These are phyloP conservation scores for Periparus ater DNA, from an alignment of 2,797 vertebrate genomes.

Conservation along the genomic window DNA sequence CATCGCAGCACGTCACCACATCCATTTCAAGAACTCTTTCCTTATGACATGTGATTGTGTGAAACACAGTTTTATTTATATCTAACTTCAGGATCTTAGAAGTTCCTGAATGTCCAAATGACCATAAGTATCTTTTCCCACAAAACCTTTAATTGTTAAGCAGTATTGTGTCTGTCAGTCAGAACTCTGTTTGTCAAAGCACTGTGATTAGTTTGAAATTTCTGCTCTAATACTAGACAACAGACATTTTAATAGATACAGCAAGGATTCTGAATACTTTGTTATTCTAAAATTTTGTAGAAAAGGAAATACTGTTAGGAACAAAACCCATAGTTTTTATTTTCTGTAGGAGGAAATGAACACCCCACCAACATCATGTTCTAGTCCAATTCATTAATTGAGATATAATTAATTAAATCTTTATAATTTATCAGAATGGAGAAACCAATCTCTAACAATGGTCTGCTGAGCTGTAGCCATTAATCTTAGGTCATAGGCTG, in stretches of 20 bases:
- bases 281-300: not conserved
- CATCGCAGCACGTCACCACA: not conserved
- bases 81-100: not conserved
- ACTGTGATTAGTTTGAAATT: not conserved
- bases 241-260: not conserved
- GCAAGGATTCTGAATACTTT: not conserved
- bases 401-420: conserved; percentile 22
- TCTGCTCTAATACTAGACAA: not conserved
- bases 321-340: not conserved
- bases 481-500: not conserved
- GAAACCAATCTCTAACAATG: not conserved
- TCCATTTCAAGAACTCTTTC: not conserved
- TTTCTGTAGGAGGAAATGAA: not conserved
- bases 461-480: not conserved
- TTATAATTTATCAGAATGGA: not conserved
- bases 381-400: not conserved
- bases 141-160: not conserved
- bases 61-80: not conserved
- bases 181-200: not conserved
- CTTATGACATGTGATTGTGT: not conserved
- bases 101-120: not conserved
- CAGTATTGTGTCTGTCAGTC: not conserved
- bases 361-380: not conserved
- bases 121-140: not conserved
- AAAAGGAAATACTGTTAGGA: not conserved